phyloP scores from a whole-genome alignment of 2,888 invertebrate species.

The Pilophorus perplexus region DNA sequence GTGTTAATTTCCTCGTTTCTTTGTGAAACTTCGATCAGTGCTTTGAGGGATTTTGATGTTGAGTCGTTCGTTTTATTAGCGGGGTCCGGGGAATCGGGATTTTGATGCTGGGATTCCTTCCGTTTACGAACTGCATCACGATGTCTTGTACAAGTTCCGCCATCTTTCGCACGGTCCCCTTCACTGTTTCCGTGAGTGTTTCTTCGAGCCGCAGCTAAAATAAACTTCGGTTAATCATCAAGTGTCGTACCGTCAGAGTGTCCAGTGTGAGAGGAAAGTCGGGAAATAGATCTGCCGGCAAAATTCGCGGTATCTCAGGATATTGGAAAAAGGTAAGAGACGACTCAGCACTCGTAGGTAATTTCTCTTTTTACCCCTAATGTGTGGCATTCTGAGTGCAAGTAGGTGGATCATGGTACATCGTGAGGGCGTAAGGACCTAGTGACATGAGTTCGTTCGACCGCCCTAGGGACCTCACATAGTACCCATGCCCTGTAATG shows the following conservation, averaged over 20 bases:
- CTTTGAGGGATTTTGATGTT: no score
- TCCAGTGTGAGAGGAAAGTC: constrained; percentile 35
- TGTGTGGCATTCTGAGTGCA: no score
- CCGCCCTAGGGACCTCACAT: no score
- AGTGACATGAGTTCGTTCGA: no score
- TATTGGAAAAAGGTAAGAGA: constrained; percentile 34
- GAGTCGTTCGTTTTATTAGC: no score
- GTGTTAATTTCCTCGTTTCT: constrained; percentile 8
- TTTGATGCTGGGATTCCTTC: constrained; percentile 6
- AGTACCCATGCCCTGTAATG: no score
- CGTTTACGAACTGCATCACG: constrained; percentile 18
- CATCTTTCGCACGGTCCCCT: constrained; percentile 34
- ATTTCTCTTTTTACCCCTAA: no score
- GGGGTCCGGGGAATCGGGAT: neutral
- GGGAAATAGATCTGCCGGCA: constrained; percentile 24
- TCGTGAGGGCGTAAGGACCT: no score
- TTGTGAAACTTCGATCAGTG: neutral
- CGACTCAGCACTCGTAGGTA: no score
- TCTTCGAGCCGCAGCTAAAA: constrained; percentile 5
- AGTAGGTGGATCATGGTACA: no score
- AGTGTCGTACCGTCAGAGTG: constrained; percentile 34
- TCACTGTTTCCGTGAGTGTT: constrained; percentile 13
- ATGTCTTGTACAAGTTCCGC: constrained; percentile 37
- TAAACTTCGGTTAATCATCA: neutral
- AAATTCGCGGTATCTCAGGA: constrained; percentile 37